Evolutionary conservation across 2,888 invertebrate species (phyloP).

Genomic region (Ophraella communa): DNA sequence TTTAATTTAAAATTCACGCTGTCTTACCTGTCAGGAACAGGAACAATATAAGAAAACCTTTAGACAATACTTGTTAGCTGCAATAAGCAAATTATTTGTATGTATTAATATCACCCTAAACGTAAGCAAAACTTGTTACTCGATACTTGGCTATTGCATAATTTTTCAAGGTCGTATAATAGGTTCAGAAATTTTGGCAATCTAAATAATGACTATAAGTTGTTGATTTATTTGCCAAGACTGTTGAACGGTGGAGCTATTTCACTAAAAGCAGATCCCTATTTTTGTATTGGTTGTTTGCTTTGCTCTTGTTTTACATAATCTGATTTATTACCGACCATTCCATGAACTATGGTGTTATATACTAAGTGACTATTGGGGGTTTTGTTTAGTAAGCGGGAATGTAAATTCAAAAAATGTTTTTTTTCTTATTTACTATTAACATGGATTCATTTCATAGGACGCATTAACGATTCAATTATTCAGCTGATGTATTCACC

Average conservation of each 20-base stretch:
- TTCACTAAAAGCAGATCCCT: constrained; percentile 1
- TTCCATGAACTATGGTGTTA: neutral
- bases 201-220: constrained; percentile 3
- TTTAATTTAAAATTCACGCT: no score
- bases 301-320: neutral
- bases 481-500: no score
- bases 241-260: neutral
- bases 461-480: no score
- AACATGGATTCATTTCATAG: no score
- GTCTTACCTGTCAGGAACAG: no score
- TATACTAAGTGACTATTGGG: neutral
- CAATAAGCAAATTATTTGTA: no score
- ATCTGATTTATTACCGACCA: constrained; percentile 6
- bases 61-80: no score
- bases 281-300: neutral
- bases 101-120: no score
- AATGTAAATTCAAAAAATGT: neutral
- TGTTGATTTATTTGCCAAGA: neutral
- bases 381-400: neutral
- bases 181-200: neutral
- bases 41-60: no score
- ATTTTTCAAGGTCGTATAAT: constrained; percentile 3
- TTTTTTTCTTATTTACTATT: no score
- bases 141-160: no score
- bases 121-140: no score